These are phyloP conservation scores for Octopus bimaculoides DNA, from an alignment of 1,140 invertebrate genomes.

Conservation along the genomic window DNA sequence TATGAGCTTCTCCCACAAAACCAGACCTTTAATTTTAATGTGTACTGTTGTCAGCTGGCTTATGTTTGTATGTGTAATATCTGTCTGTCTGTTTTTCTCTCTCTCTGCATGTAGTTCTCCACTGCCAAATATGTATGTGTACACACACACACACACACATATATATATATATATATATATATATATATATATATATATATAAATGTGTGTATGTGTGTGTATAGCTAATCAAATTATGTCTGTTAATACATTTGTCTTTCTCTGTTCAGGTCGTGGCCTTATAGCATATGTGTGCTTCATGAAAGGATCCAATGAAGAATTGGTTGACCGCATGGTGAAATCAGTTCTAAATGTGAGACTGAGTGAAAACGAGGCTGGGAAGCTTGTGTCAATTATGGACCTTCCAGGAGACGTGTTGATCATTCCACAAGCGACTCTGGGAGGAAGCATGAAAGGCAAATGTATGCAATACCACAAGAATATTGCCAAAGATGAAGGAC, in stretches of 20 bases:
- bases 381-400: constrained; percentile 50
- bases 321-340: constrained; percentile 52
- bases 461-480: constrained; percentile 59
- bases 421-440: constrained; percentile 59
- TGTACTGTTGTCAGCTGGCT: no score
- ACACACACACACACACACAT: no score
- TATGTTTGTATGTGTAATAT: no score
- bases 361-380: constrained; percentile 43
- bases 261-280: constrained; percentile 43
- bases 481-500: constrained; percentile 54
- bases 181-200: no score
- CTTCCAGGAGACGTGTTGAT: constrained; percentile 57
- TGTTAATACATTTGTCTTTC: constrained; percentile 12
- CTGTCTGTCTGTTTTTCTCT: no score
- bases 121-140: no score
- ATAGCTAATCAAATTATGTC: no score
- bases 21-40: no score
- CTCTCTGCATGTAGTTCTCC: no score
- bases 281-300: constrained; percentile 56
- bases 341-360: constrained; percentile 48
- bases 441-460: constrained; percentile 59
- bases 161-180: no score
- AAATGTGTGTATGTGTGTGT: no score
- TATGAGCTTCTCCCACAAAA: no score
- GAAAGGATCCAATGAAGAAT: constrained; percentile 46